Evolutionary conservation across 2,797 vertebrate genomes (phyloP).

Genomic region (Pseudochirops cupreus): DNA sequence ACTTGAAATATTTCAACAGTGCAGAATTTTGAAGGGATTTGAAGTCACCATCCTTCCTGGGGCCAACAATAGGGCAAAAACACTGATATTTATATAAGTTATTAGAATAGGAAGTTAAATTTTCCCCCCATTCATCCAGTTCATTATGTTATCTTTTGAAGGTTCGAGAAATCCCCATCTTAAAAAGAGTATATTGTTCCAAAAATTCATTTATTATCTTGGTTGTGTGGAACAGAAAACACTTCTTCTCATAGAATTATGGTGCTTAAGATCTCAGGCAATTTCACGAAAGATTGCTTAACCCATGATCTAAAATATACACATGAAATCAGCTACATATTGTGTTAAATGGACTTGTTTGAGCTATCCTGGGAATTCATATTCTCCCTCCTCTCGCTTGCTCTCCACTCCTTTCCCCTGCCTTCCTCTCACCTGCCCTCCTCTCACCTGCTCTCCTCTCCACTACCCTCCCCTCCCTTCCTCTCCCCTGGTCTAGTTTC

Average conservation of each 20-base stretch:
- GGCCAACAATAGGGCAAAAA: conserved; percentile 62
- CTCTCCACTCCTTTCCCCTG: background rate
- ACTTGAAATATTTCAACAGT: conserved; percentile 76
- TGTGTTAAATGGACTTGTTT: conserved; percentile 26
- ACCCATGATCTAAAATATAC: conserved; percentile 35
- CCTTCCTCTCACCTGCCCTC: too few species aligned
- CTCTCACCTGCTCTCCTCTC: background rate
- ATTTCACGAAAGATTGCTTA: conserved; percentile 34
- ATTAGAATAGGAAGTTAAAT: conserved; percentile 67
- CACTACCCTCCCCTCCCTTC: too few species aligned
- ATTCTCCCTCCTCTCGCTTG: background rate
- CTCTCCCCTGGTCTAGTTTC: too few species aligned
- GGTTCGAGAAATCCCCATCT: conserved; percentile 28
- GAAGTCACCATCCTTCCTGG: conserved; percentile 63
- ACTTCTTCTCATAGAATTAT: conserved; percentile 50
- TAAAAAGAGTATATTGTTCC: conserved; percentile 27
- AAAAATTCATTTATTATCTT: conserved; percentile 43
- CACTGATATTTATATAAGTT: conserved; percentile 58
- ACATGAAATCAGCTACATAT: conserved; percentile 10
- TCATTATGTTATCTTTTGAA: conserved; percentile 21
- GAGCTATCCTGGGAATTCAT: conserved; percentile 1
- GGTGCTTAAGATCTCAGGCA: background rate
- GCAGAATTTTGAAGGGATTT: conserved; percentile 73
- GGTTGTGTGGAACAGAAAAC: conserved; percentile 26
- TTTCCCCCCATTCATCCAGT: conserved; percentile 37